These are phyloP conservation scores for Sebastes oblongus DNA, from an alignment of 2,797 vertebrate genomes.

Conservation along the genomic window DNA sequence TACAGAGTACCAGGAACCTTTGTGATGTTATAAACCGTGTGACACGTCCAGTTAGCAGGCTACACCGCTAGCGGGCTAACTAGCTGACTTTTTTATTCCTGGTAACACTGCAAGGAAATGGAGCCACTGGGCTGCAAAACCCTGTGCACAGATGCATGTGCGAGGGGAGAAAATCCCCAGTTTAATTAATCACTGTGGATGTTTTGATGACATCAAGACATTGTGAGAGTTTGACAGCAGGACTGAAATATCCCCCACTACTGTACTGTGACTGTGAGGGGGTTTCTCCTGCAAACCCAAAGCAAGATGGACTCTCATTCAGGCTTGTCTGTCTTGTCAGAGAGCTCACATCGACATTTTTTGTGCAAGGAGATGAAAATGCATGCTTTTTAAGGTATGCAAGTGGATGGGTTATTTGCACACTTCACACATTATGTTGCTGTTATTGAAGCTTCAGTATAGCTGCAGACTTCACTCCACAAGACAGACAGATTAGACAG, in stretches of 20 bases:
- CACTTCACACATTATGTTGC: background rate
- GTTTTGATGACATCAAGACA: background rate
- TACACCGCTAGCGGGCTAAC: slow-evolving; percentile 83
- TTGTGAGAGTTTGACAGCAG: slow-evolving; percentile 79
- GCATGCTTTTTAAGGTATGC: slow-evolving; percentile 22
- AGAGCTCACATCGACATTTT: slow-evolving; percentile 91
- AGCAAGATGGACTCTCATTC: slow-evolving; percentile 98
- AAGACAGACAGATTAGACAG: slow-evolving; percentile 38
- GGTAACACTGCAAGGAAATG: slow-evolving; percentile 74
- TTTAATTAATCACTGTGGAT: slow-evolving; percentile 75
- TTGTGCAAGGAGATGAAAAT: slow-evolving; percentile 87
- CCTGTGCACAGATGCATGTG: slow-evolving; percentile 59
- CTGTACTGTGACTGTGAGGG: slow-evolving; percentile 77
- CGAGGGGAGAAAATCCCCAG: slow-evolving; percentile 65
- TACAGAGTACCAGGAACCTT: slow-evolving; percentile 70
- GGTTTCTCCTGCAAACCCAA: slow-evolving; percentile 80
- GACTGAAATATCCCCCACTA: slow-evolving; percentile 79
- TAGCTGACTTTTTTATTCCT: slow-evolving; percentile 82
- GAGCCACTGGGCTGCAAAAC: slow-evolving; percentile 67
- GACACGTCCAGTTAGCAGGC: slow-evolving; percentile 86
- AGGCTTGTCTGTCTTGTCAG: slow-evolving; percentile 90
- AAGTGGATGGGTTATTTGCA: background rate
- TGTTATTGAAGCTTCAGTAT: slow-evolving; percentile 31
- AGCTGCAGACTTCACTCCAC: slow-evolving; percentile 32
- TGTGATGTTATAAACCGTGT: slow-evolving; percentile 83